Conservation (phyloP, 2,113 vertebrate genomes). For the Sakesphorus luctuosus region DNA sequence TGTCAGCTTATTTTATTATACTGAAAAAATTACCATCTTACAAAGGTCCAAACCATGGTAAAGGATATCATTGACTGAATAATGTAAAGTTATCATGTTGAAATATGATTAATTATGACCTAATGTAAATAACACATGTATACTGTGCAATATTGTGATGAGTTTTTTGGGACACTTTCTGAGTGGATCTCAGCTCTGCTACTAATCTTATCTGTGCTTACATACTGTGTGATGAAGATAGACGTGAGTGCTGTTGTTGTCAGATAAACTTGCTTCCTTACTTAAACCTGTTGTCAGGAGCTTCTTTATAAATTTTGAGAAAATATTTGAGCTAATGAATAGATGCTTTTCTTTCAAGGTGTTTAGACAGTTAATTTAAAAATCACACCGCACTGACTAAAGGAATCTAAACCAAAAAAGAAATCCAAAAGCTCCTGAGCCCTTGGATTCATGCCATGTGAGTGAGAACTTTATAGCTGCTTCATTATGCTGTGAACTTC, state of each 20-base stretch:
- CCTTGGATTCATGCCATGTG: not conserved
- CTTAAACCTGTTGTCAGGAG: not conserved
- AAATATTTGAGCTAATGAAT: not conserved
- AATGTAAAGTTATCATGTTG: not conserved
- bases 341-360: not conserved
- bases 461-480: slow-evolving; percentile 8
- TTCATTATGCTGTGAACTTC: slow-evolving; percentile 35
- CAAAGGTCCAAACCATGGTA: not conserved
- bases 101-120: not conserved
- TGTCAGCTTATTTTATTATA: slow-evolving; percentile 36
- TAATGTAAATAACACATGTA: not conserved
- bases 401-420: not conserved
- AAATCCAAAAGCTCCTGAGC: slow-evolving; percentile 9
- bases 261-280: not conserved
- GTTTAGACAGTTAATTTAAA: slow-evolving; percentile 7
- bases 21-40: slow-evolving; percentile 24
- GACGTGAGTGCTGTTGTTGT: not conserved
- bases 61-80: not conserved
- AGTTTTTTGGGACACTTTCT: not conserved
- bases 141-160: not conserved
- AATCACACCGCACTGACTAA: not conserved
- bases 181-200: not conserved
- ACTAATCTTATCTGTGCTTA: not conserved
- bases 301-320: not conserved
- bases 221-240: not conserved